These are phyloP conservation scores for Benitochromis conjunctus DNA, from an alignment of 2,113 vertebrate genomes.

Conservation along the genomic window DNA sequence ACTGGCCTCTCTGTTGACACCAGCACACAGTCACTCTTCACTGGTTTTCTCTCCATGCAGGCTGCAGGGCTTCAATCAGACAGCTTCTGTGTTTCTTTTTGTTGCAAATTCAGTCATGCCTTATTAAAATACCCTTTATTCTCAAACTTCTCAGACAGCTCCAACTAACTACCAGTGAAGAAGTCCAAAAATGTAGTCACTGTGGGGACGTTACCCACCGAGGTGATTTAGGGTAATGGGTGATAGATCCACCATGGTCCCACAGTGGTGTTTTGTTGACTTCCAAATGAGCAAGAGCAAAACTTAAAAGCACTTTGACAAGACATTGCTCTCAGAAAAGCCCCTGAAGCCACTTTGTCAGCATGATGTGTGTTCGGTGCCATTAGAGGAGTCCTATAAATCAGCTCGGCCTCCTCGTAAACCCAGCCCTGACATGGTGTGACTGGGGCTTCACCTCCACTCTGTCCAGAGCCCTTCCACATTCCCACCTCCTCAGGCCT, in stretches of 20 bases:
- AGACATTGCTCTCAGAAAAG: not conserved
- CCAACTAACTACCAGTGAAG: not conserved
- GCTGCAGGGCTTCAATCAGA: not conserved
- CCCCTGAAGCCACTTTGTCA: not conserved
- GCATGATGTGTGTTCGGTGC: not conserved
- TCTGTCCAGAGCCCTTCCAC: not conserved
- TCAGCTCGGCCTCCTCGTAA: constrained; percentile 15
- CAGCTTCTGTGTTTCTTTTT: not conserved
- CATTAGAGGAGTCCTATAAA: constrained; percentile 16
- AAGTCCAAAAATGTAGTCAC: not conserved
- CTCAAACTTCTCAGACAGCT: not conserved
- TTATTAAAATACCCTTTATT: not conserved
- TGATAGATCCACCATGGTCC: not conserved
- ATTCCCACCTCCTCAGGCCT: not conserved
- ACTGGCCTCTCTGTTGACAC: not conserved
- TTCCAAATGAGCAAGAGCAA: not conserved
- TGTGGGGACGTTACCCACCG: not conserved
- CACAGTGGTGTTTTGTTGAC: not conserved
- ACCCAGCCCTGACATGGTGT: not conserved
- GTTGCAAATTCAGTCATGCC: not conserved
- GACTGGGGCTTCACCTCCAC: not conserved
- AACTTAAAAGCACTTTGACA: not conserved
- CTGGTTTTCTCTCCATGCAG: not conserved
- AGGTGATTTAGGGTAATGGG: not conserved
- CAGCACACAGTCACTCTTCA: not conserved